A percentile compares a stretch with the other conserved stretches of the same genome.
Conservation (phyloP, 2,797 vertebrate genomes). For the Mus minutoides region DNA sequence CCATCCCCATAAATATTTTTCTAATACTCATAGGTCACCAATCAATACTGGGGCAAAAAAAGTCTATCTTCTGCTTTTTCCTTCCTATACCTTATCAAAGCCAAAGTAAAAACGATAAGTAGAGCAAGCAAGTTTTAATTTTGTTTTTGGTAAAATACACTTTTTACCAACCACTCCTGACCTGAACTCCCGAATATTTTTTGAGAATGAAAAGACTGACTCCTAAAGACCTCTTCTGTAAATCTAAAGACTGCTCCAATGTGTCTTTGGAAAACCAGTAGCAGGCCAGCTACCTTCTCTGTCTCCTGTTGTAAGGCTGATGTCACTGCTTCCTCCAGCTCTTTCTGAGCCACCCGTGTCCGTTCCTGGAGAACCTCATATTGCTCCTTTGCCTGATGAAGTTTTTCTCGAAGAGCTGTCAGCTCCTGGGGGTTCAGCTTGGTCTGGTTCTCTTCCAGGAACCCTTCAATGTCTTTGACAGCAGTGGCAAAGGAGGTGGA, state of each 20-base stretch:
- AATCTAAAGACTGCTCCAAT: not conserved
- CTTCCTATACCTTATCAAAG: slow-evolving; percentile 23
- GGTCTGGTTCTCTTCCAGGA: slow-evolving; percentile 92
- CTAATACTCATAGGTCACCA: not conserved
- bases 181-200: slow-evolving; percentile 40
- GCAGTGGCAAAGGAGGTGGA: slow-evolving; percentile 88
- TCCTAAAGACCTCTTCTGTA: not conserved
- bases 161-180: slow-evolving; percentile 33
- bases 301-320: slow-evolving; percentile 95
- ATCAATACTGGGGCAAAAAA: slow-evolving; percentile 16
- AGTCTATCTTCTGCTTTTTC: slow-evolving; percentile 8
- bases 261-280: slow-evolving; percentile 12
- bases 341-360: slow-evolving; percentile 88
- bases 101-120: not conserved
- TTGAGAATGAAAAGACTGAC: slow-evolving; percentile 3
- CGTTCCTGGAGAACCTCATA: slow-evolving; percentile 90
- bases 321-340: slow-evolving; percentile 91
- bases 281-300: slow-evolving; percentile 90
- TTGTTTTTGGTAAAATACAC: not conserved
- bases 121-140: not conserved
- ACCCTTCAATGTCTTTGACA: slow-evolving; percentile 93
- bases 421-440: slow-evolving; percentile 87
- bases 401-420: slow-evolving; percentile 83
- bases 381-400: slow-evolving; percentile 91
- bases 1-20: not conserved